phyloP scores from a whole-genome alignment of 2,113 vertebrate genomes.

The Epinephelus cyanopodus region DNA sequence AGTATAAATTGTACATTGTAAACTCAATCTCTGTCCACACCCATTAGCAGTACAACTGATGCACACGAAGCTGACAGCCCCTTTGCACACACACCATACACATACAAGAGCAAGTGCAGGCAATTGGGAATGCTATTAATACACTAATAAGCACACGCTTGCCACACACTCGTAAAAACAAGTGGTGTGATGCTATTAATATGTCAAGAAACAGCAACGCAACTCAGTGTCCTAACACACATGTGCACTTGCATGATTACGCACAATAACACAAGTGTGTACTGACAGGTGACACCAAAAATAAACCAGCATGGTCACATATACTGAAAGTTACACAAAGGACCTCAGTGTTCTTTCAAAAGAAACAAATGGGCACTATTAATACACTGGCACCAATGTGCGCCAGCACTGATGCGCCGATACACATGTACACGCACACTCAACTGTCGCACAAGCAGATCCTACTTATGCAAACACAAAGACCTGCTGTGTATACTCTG shows the following conservation, averaged over 20 bases:
- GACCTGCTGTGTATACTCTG: constrained; percentile 75
- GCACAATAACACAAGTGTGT: constrained; percentile 65
- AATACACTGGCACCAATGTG: constrained; percentile 64
- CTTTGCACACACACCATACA: constrained; percentile 2
- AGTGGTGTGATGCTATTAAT: constrained; percentile 68
- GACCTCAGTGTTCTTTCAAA: constrained; percentile 48
- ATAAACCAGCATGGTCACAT: constrained; percentile 47
- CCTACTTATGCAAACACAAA: constrained; percentile 79
- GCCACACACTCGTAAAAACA: constrained; percentile 53
- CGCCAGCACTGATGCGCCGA: constrained; percentile 27
- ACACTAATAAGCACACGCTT: constrained; percentile 45
- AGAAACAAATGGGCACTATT: constrained; percentile 76
- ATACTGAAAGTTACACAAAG: constrained; percentile 50
- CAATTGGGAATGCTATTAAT: constrained; percentile 64
- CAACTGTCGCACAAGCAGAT: constrained; percentile 74
- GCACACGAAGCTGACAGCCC: constrained; percentile 25
- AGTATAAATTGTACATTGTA: no score
- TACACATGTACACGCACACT: constrained; percentile 37
- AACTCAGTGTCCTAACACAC: constrained; percentile 42
- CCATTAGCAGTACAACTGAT: constrained; percentile 9
- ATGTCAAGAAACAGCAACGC: constrained; percentile 39
- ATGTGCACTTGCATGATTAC: constrained; percentile 54
- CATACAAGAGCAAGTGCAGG: constrained; percentile 44
- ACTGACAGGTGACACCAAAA: constrained; percentile 81
- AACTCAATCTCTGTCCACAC: neutral